Evolutionary conservation across 2,797 vertebrate genomes (phyloP), one percentile per base, ranked within the genome.

Genomic region (Coregonus suidteri): DNA sequence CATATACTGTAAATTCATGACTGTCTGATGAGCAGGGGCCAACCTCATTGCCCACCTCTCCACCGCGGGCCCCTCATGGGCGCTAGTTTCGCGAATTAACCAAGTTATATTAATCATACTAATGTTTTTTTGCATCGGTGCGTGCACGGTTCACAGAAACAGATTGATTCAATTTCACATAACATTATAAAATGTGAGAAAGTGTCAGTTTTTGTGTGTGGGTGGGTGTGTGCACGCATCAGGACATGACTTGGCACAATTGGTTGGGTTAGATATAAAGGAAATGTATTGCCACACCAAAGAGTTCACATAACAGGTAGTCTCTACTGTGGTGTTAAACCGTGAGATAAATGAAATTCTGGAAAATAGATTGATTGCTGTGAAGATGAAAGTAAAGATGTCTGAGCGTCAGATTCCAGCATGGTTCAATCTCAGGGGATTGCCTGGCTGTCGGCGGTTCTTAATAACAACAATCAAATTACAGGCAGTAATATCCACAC

Each of bases 381-480:
- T 73, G 25, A 71, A 74, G 59, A 76, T 71, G 14, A 79, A 56
- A 41, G 73, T n/a, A 47, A 16, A 51, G 37, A 73, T 16, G 4
- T 37, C 25, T 66, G 20, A 6, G 34, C 18, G 6, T 80, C 25
- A 80, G 73, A 75, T 84, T 89, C 82, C 83, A 89, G 84, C 87
- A 84, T 84, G n/a, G n/a, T 30, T 7, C 64, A n/a, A 65, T 20
- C 62, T 82, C 81, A 73, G 68, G 66, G 78, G 80, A 83, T 80
- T 81, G 87, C 88, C 73, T 71, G 20, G 16, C 80, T 84, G 84
- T 88, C 87, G 80, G 59, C 3, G 4, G 35, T 15, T 74, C 69
- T 76, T 82, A 86, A 85, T 84, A 88, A 86, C 82, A 78, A 74
- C 78, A 87, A 83, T 81, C 75, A 70, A 76, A 86, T 91, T 83